Evolutionary conservation across 2,888 invertebrate genomes (phyloP), one percentile per base, ranked within the genome.

Genomic region (Julus scandinavius): DNA sequence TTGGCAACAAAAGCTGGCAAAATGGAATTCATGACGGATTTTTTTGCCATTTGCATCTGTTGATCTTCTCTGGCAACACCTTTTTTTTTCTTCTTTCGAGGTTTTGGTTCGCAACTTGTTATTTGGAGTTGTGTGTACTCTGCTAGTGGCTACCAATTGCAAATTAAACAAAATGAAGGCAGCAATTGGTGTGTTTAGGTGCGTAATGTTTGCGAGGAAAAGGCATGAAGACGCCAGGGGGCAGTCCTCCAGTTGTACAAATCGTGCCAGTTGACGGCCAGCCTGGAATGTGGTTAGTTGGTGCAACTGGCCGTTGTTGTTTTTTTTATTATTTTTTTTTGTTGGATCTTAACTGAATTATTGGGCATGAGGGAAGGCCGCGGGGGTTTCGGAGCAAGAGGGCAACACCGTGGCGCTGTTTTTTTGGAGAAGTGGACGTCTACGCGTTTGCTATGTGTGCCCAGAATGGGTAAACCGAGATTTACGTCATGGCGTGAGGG

Each of bases 401-500:
- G 45, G 40, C 85, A 85, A 41, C 85, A 63, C 58, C 58, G 58
- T 58, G 58, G 58, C 63, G 63, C 63, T 63, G 63, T 6, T 63
- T 63, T 63, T 63, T 63, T n/a, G 5, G n/a, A n/a, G 20, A 63
- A 63, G 63, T 63, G 63, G 63, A 63, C 63, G 63, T 63, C 63
- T 63, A 20, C 58, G 58, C 58, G 15, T 58, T 58, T n/a, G n/a
- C 15, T 58, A 58, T 63, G 63, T 63, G 63, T 63, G 20, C 63
- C 63, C 63, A 5, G 63, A 63, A n/a, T 63, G 63, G 63, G 63
- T 63, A 63, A 63, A 63, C 63, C 63, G 63, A 63, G 63, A 63
- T 63, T 63, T 63, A 63, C 63, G 63, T 63, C 63, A 63, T 63
- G 45, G 85, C 85, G 85, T 49, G 86, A 45, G 86, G 58, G 40